Percentiles rank a stretch among this genome's conserved stretches.
Evolutionary conservation across 2,888 invertebrate genomes (phyloP).

Genomic region (Carterocephalus palaemon): DNA sequence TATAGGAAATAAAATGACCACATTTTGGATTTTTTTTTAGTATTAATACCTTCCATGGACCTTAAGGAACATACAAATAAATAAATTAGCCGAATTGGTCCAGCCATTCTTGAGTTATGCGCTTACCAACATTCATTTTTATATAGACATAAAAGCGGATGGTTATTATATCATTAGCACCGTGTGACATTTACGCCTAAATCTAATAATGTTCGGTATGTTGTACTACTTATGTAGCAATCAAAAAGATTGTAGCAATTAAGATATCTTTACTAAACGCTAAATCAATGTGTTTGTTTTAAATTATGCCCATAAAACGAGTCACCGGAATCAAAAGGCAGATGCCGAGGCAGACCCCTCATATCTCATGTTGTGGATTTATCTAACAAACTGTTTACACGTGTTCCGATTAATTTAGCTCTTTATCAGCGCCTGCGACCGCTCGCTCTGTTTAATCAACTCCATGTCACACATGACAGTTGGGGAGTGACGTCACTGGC

Average conservation of each 20-base stretch:
- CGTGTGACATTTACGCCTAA: slow-evolving; percentile 6
- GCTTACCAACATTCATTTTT: too few relatives aligned
- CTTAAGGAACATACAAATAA: too few relatives aligned
- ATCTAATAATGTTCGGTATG: slow-evolving; percentile 3
- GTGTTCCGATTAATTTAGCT: slow-evolving; percentile 66
- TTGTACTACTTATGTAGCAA: slow-evolving; percentile 28
- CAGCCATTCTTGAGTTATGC: too few relatives aligned
- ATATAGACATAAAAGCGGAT: too few relatives aligned
- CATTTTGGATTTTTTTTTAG: too few relatives aligned
- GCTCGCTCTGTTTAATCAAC: slow-evolving; percentile 52
- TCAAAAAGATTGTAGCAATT: slow-evolving; percentile 56
- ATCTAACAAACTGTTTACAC: slow-evolving; percentile 70
- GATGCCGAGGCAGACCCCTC: slow-evolving; percentile 48
- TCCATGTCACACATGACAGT: slow-evolving; percentile 50
- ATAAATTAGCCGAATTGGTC: too few relatives aligned
- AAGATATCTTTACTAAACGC: slow-evolving; percentile 45
- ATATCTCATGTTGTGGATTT: slow-evolving; percentile 48
- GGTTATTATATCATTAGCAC: slow-evolving; percentile 1
- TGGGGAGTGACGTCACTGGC: slow-evolving; percentile 37
- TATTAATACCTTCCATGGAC: too few relatives aligned
- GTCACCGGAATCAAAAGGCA: slow-evolving; percentile 59
- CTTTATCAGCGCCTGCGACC: slow-evolving; percentile 58
- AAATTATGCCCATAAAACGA: slow-evolving; percentile 62
- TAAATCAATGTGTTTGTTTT: slow-evolving; percentile 57
- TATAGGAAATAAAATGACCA: too few relatives aligned